Evolutionary conservation across 2,797 vertebrate species (phyloP).

Genomic region (Synaphobranchus kaupii): DNA sequence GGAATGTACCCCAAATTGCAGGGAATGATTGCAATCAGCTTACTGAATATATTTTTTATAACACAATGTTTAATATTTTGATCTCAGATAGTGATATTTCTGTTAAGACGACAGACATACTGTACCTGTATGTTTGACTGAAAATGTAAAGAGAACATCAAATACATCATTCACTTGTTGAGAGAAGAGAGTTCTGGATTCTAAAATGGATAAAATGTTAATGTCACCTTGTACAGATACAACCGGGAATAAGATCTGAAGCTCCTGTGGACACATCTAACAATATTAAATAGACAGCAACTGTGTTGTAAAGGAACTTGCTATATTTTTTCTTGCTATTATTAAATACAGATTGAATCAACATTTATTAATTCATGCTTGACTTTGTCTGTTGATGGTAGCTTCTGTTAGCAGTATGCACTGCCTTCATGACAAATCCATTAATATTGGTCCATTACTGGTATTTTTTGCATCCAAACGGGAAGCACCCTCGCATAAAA

Average conservation of each 20-base stretch:
- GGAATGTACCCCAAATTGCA: no score
- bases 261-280: background rate
- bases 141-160: no score
- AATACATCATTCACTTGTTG: no score
- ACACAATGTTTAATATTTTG: no score
- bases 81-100: no score
- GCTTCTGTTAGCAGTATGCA: background rate
- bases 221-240: background rate
- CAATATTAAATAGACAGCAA: background rate
- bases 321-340: no score
- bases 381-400: no score
- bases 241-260: background rate
- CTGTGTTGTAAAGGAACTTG: background rate
- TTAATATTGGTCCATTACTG: background rate
- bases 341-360: background rate
- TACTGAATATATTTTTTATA: no score
- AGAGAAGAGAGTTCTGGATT: background rate
- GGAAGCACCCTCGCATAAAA: background rate
- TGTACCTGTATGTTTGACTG: no score
- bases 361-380: background rate
- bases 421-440: background rate
- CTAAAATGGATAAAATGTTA: background rate
- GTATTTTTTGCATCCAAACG: background rate
- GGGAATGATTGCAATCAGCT: no score
- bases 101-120: no score